These are phyloP conservation scores for Xenopus petersii DNA, from an alignment of 2,797 vertebrate genomes.

Conservation along the genomic window DNA sequence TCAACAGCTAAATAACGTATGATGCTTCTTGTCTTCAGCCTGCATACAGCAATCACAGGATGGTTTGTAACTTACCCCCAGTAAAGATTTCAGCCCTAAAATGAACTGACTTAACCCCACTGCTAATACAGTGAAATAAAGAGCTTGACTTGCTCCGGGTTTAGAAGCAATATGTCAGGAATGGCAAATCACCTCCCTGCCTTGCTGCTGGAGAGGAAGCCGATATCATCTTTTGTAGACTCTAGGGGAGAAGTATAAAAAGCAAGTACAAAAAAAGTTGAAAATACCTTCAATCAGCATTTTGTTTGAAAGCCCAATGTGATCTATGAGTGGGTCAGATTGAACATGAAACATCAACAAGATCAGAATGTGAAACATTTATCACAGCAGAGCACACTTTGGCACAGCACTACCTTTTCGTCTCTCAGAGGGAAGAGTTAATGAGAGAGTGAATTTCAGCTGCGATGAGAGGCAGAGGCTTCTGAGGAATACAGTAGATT, in stretches of 20 bases:
- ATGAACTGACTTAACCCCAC: background rate
- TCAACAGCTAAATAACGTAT: background rate
- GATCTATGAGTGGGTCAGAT: conserved; percentile 4
- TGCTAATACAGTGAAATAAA: background rate
- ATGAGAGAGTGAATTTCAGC: conserved; percentile 3
- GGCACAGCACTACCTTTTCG: conserved; percentile 8
- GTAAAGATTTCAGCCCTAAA: background rate
- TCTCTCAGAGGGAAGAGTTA: conserved; percentile 9
- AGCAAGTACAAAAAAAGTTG: background rate
- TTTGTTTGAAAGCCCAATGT: conserved; percentile 9
- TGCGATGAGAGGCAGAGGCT: background rate
- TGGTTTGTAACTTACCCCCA: background rate
- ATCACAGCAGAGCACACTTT: conserved; percentile 10
- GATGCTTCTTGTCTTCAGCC: background rate
- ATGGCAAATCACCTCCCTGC: background rate
- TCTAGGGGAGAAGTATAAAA: background rate
- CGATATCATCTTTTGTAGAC: background rate
- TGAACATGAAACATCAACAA: conserved; percentile 8
- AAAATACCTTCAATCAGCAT: conserved; percentile 9
- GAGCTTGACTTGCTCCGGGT: background rate
- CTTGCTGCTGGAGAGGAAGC: background rate
- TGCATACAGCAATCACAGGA: background rate
- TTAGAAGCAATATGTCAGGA: conserved; percentile 1
- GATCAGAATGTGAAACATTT: conserved; percentile 16
- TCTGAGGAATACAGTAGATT: background rate